Conservation (phyloP, 1,140 invertebrate species). For the Macrotrachela quadricornifera region DNA sequence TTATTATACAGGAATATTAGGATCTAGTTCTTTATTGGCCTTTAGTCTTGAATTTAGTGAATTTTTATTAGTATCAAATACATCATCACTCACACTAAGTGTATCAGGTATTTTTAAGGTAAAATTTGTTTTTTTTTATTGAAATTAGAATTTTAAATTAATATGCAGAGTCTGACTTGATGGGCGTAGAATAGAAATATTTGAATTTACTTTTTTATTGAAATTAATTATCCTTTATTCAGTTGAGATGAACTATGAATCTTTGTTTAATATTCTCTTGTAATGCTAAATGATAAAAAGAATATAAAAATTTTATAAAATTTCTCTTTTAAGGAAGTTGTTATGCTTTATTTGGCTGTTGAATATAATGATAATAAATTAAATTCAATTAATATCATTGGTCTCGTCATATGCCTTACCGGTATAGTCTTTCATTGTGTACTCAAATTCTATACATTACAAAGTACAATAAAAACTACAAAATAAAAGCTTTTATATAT, state of each 20-base stretch:
- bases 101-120: constrained; percentile 92
- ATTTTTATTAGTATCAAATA: constrained; percentile 70
- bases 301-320: background rate
- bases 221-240: constrained; percentile 19
- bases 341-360: constrained; percentile 60
- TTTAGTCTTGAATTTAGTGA: constrained; percentile 78
- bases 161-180: too few species aligned
- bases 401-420: constrained; percentile 59
- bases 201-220: background rate
- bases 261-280: too few species aligned
- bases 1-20: constrained; percentile 28
- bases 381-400: constrained; percentile 56
- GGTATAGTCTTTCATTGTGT: constrained; percentile 68
- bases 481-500: too few species aligned
- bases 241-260: background rate
- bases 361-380: constrained; percentile 61
- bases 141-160: background rate
- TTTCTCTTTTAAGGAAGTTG: constrained; percentile 52
- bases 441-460: constrained; percentile 38
- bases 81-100: constrained; percentile 86
- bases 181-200: background rate
- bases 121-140: constrained; percentile 14
- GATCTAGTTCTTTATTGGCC: constrained; percentile 58
- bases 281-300: too few species aligned
- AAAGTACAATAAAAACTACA: background rate